A percentile compares a stretch with the other conserved stretches of the same genome.
Evolutionary conservation across 2,113 vertebrate genomes (phyloP).

Genomic region (Danionella cerebrum): DNA sequence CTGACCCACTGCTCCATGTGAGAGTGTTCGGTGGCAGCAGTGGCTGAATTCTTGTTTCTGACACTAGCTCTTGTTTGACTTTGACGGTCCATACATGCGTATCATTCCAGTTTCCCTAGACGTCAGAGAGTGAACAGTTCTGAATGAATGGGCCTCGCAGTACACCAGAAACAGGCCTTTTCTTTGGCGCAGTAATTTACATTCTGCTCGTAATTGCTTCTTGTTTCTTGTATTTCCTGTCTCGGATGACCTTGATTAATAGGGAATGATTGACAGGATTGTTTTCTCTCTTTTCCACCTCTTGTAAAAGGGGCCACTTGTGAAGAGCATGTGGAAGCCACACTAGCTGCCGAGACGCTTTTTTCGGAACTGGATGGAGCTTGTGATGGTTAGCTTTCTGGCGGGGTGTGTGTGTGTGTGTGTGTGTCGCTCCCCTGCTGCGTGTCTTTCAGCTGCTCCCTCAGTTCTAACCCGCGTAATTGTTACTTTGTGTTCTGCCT

Average conservation of each 20-base stretch:
- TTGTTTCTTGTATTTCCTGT: slow-evolving; percentile 2
- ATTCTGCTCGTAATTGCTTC: slow-evolving; percentile 6
- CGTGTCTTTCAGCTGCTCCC: slow-evolving; percentile 33
- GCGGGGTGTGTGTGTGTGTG: neutral
- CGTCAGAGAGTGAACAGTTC: neutral
- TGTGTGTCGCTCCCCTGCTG: slow-evolving; percentile 14
- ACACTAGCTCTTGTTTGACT: neutral
- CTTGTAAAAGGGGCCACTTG: neutral
- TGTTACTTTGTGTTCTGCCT: slow-evolving; percentile 47
- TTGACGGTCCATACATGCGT: neutral
- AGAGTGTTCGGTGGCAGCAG: too few relatives aligned
- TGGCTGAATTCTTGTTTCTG: too few relatives aligned
- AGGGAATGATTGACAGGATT: slow-evolving; percentile 8
- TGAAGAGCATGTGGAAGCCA: neutral
- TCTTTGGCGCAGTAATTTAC: neutral
- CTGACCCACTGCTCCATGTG: too few relatives aligned
- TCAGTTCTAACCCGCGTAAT: slow-evolving; percentile 42
- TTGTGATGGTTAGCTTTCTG: neutral
- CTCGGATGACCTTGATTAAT: slow-evolving; percentile 16
- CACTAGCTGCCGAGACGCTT: neutral
- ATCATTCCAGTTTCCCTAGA: neutral
- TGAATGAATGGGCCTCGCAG: neutral
- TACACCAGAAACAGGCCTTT: neutral
- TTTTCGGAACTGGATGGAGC: neutral
- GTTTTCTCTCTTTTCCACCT: neutral